phyloP scores from a whole-genome alignment of 2,888 invertebrate genomes.

The Drosophila phalerata region DNA sequence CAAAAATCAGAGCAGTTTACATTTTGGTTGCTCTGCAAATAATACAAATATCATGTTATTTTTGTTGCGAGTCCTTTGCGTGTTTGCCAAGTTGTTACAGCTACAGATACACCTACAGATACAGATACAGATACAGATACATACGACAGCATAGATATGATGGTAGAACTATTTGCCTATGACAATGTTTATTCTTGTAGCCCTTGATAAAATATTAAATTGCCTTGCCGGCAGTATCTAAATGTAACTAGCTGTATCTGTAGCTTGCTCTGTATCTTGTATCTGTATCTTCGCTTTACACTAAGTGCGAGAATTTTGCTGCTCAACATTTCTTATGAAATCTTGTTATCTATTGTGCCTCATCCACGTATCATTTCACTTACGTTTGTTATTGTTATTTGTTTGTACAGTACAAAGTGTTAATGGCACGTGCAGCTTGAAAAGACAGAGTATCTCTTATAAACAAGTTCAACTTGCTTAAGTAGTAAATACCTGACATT shows the following conservation, averaged over 20 bases:
- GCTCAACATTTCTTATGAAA: slow-evolving; percentile 69
- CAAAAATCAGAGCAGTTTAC: slow-evolving; percentile 78
- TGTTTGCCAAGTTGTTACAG: slow-evolving; percentile 67
- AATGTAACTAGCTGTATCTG: slow-evolving; percentile 28
- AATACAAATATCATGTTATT: slow-evolving; percentile 49
- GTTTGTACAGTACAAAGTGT: slow-evolving; percentile 68
- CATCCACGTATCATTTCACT: slow-evolving; percentile 8
- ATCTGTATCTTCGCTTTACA: slow-evolving; percentile 10
- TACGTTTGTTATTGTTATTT: slow-evolving; percentile 32
- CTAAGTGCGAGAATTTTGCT: slow-evolving; percentile 41
- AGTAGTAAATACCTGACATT: background rate
- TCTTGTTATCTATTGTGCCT: slow-evolving; percentile 64
- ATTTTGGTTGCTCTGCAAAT: slow-evolving; percentile 69
- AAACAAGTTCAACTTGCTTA: background rate
- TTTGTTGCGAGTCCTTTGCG: slow-evolving; percentile 54
- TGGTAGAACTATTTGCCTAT: slow-evolving; percentile 66
- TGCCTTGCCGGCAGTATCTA: slow-evolving; percentile 52
- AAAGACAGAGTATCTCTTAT: slow-evolving; percentile 1
- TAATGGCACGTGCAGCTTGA: slow-evolving; percentile 80
- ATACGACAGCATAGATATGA: slow-evolving; percentile 52
- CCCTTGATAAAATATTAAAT: slow-evolving; percentile 79
- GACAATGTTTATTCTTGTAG: slow-evolving; percentile 72
- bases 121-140: slow-evolving; percentile 42
- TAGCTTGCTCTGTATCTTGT: slow-evolving; percentile 25
- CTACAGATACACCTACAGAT: slow-evolving; percentile 45